Evolutionary conservation across 2,797 vertebrate genomes (phyloP).

Genomic region (Chloroceryle amazona): DNA sequence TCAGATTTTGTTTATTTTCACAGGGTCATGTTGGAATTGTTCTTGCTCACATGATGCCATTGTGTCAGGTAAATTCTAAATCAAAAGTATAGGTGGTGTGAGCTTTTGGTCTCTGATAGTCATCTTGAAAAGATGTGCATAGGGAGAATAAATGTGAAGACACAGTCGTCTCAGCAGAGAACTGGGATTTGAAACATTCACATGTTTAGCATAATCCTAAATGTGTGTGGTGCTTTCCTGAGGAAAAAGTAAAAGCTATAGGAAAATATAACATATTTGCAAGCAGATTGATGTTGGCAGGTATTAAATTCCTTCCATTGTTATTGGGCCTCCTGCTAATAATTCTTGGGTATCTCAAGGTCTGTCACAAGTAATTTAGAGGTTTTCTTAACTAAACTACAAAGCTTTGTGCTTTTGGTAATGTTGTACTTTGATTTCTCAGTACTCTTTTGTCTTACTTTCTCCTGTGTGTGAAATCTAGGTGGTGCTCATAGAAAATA

Average conservation of each 20-base stretch:
- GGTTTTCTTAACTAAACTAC: not conserved
- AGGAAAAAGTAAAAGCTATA: not conserved
- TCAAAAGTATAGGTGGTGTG: not conserved
- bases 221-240: not conserved
- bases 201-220: not conserved
- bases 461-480: conserved; percentile 67
- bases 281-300: not conserved
- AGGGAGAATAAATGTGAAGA: not conserved
- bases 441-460: conserved; percentile 34
- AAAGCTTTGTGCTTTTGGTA: not conserved
- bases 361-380: not conserved
- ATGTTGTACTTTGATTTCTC: not conserved
- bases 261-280: not conserved
- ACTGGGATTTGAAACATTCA: not conserved
- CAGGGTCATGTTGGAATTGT: conserved; percentile 97
- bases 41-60: conserved; percentile 90
- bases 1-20: conserved; percentile 53
- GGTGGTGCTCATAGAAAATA: conserved; percentile 96
- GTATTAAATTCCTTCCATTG: not conserved
- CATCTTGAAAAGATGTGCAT: not conserved
- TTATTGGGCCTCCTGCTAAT: not conserved
- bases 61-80: conserved; percentile 89
- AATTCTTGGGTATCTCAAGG: not conserved
- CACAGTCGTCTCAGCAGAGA: not conserved
- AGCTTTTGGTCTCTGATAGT: not conserved